Percentiles rank a stretch among this genome's conserved stretches.
These are phyloP conservation scores for Sphinx pinastri DNA, from an alignment of 2,888 invertebrate species.

Conservation along the genomic window DNA sequence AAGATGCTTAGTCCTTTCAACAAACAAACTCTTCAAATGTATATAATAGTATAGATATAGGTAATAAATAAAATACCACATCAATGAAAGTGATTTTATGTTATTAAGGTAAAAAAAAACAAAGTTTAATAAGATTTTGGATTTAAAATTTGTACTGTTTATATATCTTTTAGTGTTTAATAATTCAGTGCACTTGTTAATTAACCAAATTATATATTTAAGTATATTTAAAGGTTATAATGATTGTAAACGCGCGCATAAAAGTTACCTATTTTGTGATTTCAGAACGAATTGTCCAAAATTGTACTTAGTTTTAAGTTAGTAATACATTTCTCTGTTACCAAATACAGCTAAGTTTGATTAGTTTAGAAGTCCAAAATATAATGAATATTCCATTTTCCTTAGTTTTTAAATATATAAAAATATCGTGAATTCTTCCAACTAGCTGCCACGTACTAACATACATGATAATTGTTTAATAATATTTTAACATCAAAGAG, in stretches of 20 bases:
- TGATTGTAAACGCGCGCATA: constrained; percentile 27
- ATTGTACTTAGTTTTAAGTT: constrained; percentile 19
- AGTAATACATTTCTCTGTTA: background rate
- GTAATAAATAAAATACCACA: constrained; percentile 30
- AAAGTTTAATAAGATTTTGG: background rate
- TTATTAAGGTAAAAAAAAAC: constrained; percentile 4
- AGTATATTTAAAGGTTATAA: background rate
- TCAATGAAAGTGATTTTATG: constrained; percentile 29
- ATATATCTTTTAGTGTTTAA: background rate
- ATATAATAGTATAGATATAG: background rate
- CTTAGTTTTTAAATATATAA: constrained; percentile 24
- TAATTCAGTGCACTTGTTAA: constrained; percentile 25
- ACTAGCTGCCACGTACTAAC: constrained; percentile 63
- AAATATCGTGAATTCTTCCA: constrained; percentile 75
- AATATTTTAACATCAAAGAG: constrained; percentile 8
- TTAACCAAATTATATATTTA: background rate
- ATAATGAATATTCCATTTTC: constrained; percentile 6
- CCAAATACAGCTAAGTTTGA: background rate
- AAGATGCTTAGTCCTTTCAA: too few species aligned
- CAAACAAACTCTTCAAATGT: too few species aligned
- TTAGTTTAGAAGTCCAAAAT: background rate
- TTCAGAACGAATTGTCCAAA: constrained; percentile 6
- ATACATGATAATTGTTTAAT: constrained; percentile 34
- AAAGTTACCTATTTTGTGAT: constrained; percentile 29
- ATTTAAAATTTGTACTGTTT: constrained; percentile 20